Evolutionary conservation across 2,797 vertebrate species (phyloP).

Genomic region (Sebastes hopkinsi): DNA sequence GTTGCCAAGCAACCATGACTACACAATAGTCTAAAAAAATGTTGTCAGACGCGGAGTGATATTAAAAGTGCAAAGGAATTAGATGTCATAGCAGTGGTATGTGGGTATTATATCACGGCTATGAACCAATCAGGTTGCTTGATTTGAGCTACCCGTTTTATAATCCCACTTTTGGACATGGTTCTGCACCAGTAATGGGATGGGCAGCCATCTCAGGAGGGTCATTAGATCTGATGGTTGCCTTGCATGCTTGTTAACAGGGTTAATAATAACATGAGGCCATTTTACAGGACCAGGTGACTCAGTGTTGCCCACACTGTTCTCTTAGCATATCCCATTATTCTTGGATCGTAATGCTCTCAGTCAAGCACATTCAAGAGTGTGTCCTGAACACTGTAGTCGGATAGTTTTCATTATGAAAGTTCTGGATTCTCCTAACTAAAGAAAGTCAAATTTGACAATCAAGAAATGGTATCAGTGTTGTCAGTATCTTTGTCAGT

Average conservation of each 20-base stretch:
- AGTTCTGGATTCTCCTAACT: background rate
- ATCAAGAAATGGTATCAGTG: background rate
- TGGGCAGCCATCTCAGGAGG: slow-evolving; percentile 45
- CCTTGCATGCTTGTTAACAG: slow-evolving; percentile 57
- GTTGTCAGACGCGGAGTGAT: no score
- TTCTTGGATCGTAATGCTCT: slow-evolving; percentile 17
- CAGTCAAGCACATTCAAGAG: background rate
- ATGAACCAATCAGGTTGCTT: no score
- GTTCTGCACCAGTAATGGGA: slow-evolving; percentile 46
- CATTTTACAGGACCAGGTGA: slow-evolving; percentile 56
- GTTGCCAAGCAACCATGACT: no score
- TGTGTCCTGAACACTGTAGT: background rate
- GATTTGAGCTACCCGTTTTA: no score
- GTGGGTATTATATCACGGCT: no score
- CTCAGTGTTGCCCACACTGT: slow-evolving; percentile 43
- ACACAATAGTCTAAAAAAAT: no score
- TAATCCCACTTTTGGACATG: slow-evolving; percentile 45
- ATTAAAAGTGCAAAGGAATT: no score
- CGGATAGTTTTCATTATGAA: background rate
- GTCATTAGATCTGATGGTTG: slow-evolving; percentile 63
- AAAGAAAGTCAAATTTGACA: background rate
- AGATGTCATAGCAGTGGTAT: no score
- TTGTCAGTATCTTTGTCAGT: background rate
- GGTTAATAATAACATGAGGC: slow-evolving; percentile 46
- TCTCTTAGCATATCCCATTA: slow-evolving; percentile 18